Base-by-base conservation (phyloP, 1,140 invertebrate species). In the Olivierus martensii region DNA sequence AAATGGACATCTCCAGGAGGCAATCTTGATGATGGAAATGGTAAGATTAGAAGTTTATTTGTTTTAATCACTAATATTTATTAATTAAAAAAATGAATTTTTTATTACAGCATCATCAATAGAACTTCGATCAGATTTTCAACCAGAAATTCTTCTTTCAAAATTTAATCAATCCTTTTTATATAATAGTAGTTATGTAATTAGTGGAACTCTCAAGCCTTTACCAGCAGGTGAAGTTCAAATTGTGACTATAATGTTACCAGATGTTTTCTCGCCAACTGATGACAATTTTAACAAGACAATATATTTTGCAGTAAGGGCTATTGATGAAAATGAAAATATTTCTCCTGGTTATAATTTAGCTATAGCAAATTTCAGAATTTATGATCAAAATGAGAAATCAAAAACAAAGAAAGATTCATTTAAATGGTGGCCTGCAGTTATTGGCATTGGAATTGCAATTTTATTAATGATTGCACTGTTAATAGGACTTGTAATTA, bases 1-100 rank as follows among this genome's bases (percentile, higher is more conserved):
- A n/a, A 39, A 17, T 58, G 55, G 18, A 58, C 53, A 9, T 48
- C 46, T 17, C 53, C 57, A 2, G 53, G 53, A 12, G 49, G 55
- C 45, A 53, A 58, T 48, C 10, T 55, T 9, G 46, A 55, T 22
- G 42, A 22, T 10, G 57, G 53, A 3, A 28, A 49, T n/a, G 53
- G 55, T 56, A 56, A 46, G n/a, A n/a, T n/a, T n/a, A n/a, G n/a
- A n/a, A n/a, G n/a, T n/a, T n/a, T n/a, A n/a, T n/a, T n/a, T n/a
- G n/a, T n/a, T n/a, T n/a, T n/a, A n/a, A n/a, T n/a, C n/a, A n/a
- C n/a, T n/a, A n/a, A n/a, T n/a, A n/a, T n/a, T n/a, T n/a, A n/a
- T n/a, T n/a, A n/a, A n/a, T n/a, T n/a, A n/a, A n/a, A n/a, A n/a
- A n/a, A n/a, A 28, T 9, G 28, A 28, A 28, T 22, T 36, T 18